phyloP scores from a whole-genome alignment of 1,140 invertebrate species.

The Drosophila setifemur region DNA sequence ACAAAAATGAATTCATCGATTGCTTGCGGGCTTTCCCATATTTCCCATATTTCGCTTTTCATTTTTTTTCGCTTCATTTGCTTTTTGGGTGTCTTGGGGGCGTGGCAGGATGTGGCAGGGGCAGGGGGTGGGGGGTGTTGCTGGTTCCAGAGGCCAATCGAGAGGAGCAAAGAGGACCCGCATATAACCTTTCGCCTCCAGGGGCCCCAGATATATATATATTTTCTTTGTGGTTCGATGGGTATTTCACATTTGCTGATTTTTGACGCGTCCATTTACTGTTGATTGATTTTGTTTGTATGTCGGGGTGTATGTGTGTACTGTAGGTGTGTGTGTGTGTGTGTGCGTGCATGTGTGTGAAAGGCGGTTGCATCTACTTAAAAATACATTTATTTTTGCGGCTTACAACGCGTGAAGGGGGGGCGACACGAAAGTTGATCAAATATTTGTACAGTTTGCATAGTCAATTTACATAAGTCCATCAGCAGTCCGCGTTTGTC shows the following conservation, averaged over 20 bases:
- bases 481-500: conserved; percentile 42
- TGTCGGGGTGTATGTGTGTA: neutral
- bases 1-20: conserved; percentile 46
- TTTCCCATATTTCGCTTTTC: neutral
- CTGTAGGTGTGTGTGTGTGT: neutral
- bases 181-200: conserved; percentile 33
- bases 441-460: conserved; percentile 76
- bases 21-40: conserved; percentile 22
- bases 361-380: conserved; percentile 66
- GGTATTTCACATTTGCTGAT: conserved; percentile 71
- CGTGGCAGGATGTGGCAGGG: neutral
- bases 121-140: neutral
- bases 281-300: conserved; percentile 70
- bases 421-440: conserved; percentile 24
- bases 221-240: neutral
- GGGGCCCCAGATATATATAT: neutral
- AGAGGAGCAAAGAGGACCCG: conserved; percentile 27
- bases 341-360: conserved; percentile 3
- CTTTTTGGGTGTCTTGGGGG: neutral
- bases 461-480: conserved; percentile 73
- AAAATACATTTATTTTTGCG: conserved; percentile 62
- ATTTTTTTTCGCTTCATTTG: conserved; percentile 11
- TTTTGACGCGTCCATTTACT: conserved; percentile 66
- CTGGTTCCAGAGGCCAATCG: too few species aligned
- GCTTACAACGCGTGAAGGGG: conserved; percentile 16